Conservation (phyloP, 2,113 vertebrate species). For the Zootoca vivipara region DNA sequence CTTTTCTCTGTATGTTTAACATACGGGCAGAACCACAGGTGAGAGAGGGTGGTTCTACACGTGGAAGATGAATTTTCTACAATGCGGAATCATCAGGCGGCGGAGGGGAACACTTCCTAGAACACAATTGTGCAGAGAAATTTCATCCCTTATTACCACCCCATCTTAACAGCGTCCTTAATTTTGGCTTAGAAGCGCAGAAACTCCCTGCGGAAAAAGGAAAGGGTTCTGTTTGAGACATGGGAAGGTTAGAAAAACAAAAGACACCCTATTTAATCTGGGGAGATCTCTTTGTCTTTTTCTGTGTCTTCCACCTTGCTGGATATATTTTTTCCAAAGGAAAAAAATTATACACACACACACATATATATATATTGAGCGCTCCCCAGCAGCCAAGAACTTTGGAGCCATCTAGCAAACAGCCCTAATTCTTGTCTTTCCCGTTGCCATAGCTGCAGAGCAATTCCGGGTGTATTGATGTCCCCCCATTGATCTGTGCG, state of each 20-base stretch:
- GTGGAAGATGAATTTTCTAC: no score
- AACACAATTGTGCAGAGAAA: no score
- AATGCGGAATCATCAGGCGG: no score
- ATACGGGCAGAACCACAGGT: no score
- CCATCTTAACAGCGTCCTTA: no score
- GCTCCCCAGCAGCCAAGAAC: not conserved
- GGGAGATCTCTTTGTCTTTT: not conserved
- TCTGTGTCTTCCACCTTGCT: not conserved
- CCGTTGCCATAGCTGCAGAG: conserved; percentile 55
- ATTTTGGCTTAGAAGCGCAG: no score
- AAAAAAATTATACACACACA: no score
- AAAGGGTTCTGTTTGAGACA: not conserved
- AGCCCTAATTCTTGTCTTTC: conserved; percentile 13
- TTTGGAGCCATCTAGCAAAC: conserved; percentile 10
- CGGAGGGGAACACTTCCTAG: no score
- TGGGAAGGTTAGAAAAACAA: not conserved
- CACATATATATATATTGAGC: not conserved
- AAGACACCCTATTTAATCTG: not conserved
- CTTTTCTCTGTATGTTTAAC: no score
- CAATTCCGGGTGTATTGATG: conserved; percentile 56
- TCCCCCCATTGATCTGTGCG: conserved; percentile 52
- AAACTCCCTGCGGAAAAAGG: not conserved
- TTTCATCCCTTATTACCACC: no score
- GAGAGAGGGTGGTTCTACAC: no score
- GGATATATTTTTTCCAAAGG: not conserved